phyloP scores from a whole-genome alignment of 2,113 vertebrate species.

The Psittacula cyanocephala region DNA sequence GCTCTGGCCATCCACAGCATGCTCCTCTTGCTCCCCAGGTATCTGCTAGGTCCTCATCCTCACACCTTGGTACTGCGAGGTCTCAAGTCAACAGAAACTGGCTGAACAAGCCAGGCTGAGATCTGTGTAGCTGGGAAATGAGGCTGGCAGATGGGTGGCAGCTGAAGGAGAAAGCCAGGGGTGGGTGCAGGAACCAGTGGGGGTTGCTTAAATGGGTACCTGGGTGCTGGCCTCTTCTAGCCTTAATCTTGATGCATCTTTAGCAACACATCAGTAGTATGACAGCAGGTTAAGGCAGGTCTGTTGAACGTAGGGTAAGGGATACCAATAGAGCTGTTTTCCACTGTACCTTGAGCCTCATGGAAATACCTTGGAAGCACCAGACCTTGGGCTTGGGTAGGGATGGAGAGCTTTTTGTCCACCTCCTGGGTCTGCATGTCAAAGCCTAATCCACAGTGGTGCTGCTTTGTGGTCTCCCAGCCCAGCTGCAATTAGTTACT shows the following conservation, averaged over 20 bases:
- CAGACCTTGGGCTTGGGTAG: background rate
- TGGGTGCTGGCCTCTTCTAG: background rate
- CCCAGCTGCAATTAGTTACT: background rate
- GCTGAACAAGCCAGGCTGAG: background rate
- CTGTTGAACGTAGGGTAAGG: background rate
- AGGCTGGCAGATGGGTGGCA: background rate
- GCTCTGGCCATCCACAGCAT: accelerated
- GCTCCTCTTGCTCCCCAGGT: accelerated
- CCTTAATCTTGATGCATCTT: background rate
- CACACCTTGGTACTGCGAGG: background rate
- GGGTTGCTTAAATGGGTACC: background rate
- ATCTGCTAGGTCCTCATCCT: background rate
- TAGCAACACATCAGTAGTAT: background rate
- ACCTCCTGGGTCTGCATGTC: background rate
- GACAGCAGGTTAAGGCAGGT: background rate
- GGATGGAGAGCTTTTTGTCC: background rate
- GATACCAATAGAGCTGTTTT: background rate
- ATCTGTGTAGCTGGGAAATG: background rate
- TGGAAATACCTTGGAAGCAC: background rate
- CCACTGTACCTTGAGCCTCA: background rate
- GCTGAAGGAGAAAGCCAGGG: background rate
- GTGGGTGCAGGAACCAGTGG: background rate
- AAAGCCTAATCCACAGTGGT: background rate
- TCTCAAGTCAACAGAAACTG: background rate
- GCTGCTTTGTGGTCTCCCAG: background rate